Evolutionary conservation across 2,888 invertebrate species (phyloP), one percentile per base, ranked within the genome.

Genomic region (Melieria picta): DNA sequence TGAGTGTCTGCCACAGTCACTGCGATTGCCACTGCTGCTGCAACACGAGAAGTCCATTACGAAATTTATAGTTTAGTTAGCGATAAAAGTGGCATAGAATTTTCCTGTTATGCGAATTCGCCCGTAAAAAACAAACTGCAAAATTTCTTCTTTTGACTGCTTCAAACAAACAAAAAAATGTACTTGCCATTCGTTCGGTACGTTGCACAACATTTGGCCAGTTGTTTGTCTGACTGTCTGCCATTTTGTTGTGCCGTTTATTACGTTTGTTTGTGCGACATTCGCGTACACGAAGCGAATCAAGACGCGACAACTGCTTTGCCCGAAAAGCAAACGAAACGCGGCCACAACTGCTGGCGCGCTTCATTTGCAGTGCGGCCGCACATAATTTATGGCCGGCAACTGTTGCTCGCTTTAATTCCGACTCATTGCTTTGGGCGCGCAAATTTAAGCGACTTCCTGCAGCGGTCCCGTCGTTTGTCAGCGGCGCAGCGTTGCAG

Each of bases 31-130:
- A 46, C 58, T 75, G 72, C 6, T 16, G n/a, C 68, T 71, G 70
- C 74, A 69, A 80, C 80, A 80, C 76, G 77, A 81, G 75, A 81
- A 80, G 80, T 80, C 80, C 81, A 80, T 81, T 80, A 78, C 76
- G 79, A 77, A 81, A 80, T 80, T 81, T 81, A 80, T 80, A 52
- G 52, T 52, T 52, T n/a, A 52, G 52, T 11, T n/a, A 52, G 13
- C 52, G 52, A 52, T 7, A 52, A 52, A 11, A 52, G 13, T 5
- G 13, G 13, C 52, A 52, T n/a, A 52, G 13, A 52, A 52, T n/a
- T 6, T 5, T 52, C 11, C 50, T 50, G 11, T 11, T 50, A 50
- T 50, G 13, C 3, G 30, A 30, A 30, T 30, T 30, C 30, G 30
- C 30, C 30, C 2, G 30, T 30, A 30, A 30, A 30, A 30, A 30